These are phyloP conservation scores for Sepiola atlantica DNA, from an alignment of 2,888 invertebrate genomes.

Conservation along the genomic window DNA sequence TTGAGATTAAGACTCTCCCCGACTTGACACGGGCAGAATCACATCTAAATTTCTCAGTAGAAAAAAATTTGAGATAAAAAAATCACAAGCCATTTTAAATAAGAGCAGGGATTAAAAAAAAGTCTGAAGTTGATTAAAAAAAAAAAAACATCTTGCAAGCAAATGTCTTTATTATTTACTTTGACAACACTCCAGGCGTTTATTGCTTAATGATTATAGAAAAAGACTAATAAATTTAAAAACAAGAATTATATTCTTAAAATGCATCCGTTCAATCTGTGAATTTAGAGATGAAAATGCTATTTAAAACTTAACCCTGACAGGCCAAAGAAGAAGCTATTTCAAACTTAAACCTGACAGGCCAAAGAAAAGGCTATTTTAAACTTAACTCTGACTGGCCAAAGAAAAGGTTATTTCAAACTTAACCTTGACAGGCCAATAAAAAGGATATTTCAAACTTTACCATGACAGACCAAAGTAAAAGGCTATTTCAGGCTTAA, in stretches of 20 bases:
- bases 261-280: not conserved
- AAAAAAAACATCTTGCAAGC: not conserved
- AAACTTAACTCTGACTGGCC: too few relatives aligned
- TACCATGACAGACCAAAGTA: not conserved
- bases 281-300: not conserved
- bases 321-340: too few relatives aligned
- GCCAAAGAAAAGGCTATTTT: too few relatives aligned
- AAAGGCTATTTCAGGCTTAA: not conserved
- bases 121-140: not conserved
- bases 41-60: not conserved
- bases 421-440: not conserved
- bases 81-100: not conserved
- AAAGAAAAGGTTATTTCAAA: too few relatives aligned
- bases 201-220: conserved; percentile 9
- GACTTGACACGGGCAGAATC: not conserved
- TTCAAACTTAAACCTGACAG: too few relatives aligned
- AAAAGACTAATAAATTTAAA: not conserved
- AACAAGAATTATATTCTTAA: not conserved
- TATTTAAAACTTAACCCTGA: too few relatives aligned
- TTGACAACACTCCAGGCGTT: not conserved
- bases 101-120: not conserved
- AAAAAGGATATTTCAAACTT: not conserved
- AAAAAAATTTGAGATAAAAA: not conserved
- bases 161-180: not conserved
- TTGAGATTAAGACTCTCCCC: not conserved